Evolutionary conservation across 2,797 vertebrate genomes (phyloP), one percentile per base, ranked within the genome.

Genomic region (Amniataba percoides): DNA sequence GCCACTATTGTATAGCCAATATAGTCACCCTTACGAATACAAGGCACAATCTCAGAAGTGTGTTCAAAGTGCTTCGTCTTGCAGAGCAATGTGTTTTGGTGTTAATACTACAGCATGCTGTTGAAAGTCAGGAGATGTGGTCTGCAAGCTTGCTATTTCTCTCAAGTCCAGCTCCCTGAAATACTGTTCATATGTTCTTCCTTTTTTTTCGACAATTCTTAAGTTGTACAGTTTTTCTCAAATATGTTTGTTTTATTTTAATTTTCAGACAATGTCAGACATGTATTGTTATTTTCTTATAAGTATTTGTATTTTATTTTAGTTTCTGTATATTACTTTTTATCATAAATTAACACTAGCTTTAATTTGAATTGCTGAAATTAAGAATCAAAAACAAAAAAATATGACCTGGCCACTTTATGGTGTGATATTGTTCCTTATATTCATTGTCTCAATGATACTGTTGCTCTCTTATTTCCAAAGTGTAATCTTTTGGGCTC

Each of bases 321-420:
- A 88, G 90, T 96, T 95, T 93, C 88, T 97, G 95, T 97, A 96
- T 93, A 96, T 96, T 95, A 95, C 93, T 95, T 94, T 87, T 91
- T 82, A 96, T 95, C 95, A 95, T 96, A 94, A 96, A 94, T 97
- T 97, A 96, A 97, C 96, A 97, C 94, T 96, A 97, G 96, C 95
- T 96, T 98, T 97, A 96, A 97, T 96, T 96, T 96, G 94, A 93
- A 92, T 92, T 94, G 91, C 93, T 93, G 71, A 95, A 95, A 92
- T 91, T 89, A 79, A 94, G 83, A 93, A 89, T 87, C 78, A 70
- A 91, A 90, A 87, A 75, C 67, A 74, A 80, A 80, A 80, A 86
- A 84, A 87, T 88, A 91, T 88, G 90, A 95, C 94, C 94, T 92
- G 94, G 95, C 95, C 96, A 95, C 95, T 96, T 95, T 95, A 95